Base-by-base conservation (phyloP, 2,797 vertebrate species). In the Okamejei kenojei region DNA sequence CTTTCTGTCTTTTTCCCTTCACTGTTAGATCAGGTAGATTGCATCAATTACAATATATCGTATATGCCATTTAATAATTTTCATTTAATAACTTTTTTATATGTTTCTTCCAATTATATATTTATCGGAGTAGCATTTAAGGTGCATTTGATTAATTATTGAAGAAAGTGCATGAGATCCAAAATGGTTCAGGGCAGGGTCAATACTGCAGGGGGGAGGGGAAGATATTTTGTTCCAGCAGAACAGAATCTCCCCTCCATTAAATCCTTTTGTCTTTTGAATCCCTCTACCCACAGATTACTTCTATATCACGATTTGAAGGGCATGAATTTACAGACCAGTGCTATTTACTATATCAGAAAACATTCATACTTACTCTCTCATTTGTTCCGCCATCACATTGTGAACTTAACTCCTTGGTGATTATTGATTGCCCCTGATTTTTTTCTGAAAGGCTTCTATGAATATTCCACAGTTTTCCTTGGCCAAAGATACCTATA, bases 401-500 rank as follows among this genome's bases (percentile, higher is more conserved):
- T 90, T 90, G 63, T 35, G 71, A 21, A 35, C 2, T 91, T 26
- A 35, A 91, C 35, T 91, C 32, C 35, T 13, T 32, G 32, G 17
- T 63, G 17, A 90, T 68, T 58, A 58, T 23, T 45, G 35, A 91
- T 5, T 7, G 2, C 17, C 73, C 35, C 71, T 15, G 35, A 86
- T 65, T 7, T 65, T 86, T 65, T 63, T 90, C 93, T 2, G 93
- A 82, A 63, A 29, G 80, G n/a, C 17, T 93, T 13, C 90, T 86
- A 23, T 93, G 93, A 17, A 94, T 93, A 65, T 94, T 79, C 94
- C 94, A 94, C 19, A 15, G 79, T 93, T 94, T 93, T 63, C 71
- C 92, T 94, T 94, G 94, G 45, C 94, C 94, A 93, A 94, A 94
- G 63, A 81, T 94, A 74, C 94, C 94, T 94, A 93, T 58, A 63